Conservation (phyloP, 2,888 invertebrate species). For the Isoperla grammatica region DNA sequence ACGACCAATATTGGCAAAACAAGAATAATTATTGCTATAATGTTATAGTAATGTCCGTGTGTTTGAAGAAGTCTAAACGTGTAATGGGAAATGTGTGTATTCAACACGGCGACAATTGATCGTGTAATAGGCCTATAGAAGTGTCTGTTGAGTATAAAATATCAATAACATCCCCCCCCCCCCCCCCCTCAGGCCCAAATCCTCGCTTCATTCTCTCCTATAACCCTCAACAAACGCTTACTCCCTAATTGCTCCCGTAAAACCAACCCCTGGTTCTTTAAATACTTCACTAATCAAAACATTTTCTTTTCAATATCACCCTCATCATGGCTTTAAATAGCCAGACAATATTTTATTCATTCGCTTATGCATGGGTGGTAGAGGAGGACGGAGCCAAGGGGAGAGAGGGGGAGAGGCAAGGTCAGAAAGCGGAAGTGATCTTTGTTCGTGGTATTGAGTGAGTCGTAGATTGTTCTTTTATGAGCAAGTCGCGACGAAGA, state of each 20-base stretch:
- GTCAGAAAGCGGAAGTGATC: constrained; percentile 21
- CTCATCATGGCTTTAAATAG: constrained; percentile 12
- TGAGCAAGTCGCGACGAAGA: constrained; percentile 5
- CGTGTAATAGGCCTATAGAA: too few relatives aligned
- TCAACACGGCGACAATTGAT: too few relatives aligned
- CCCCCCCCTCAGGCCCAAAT: background rate
- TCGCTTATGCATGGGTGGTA: background rate
- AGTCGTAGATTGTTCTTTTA: constrained; percentile 16
- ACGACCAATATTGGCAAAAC: too few relatives aligned
- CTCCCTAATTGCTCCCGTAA: constrained; percentile 2
- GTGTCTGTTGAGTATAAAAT: too few relatives aligned
- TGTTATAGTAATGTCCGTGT: too few relatives aligned
- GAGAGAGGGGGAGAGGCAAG: constrained; percentile 14
- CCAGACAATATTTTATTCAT: background rate
- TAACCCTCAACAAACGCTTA: constrained; percentile 3
- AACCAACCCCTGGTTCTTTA: constrained; percentile 14
- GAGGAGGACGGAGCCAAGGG: constrained; percentile 9
- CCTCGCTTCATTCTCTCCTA: background rate
- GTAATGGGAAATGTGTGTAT: too few relatives aligned
- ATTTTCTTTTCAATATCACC: constrained; percentile 16
- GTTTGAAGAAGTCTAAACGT: too few relatives aligned
- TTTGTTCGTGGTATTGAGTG: constrained; percentile 20
- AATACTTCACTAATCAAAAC: constrained; percentile 12
- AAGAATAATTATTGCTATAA: too few relatives aligned
- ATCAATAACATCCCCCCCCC: too few relatives aligned